A percentile compares a stretch with the other conserved stretches of the same genome.
Conservation (phyloP, 2,888 invertebrate genomes). For the Phaonia tiefii region DNA sequence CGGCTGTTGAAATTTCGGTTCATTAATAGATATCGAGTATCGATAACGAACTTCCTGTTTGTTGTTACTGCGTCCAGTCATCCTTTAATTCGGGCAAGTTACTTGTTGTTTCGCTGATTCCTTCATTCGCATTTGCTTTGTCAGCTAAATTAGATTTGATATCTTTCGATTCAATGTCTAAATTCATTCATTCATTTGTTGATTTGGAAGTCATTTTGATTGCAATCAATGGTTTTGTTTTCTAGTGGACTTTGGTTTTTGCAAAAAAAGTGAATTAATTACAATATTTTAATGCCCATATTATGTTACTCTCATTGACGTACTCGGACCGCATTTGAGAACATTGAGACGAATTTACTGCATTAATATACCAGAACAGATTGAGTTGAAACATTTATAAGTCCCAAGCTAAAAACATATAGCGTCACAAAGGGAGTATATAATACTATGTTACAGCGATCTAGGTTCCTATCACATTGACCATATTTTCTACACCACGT, state of each 20-base stretch:
- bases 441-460: no score
- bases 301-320: no score
- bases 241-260: neutral
- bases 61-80: neutral
- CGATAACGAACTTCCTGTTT: slow-evolving; percentile 70
- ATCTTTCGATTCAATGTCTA: slow-evolving; percentile 35
- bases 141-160: slow-evolving; percentile 66
- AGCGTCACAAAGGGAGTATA: no score
- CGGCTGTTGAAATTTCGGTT: slow-evolving; percentile 29
- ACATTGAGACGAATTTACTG: neutral
- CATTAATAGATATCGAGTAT: slow-evolving; percentile 52
- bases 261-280: no score
- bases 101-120: neutral
- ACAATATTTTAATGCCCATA: no score
- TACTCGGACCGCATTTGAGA: neutral
- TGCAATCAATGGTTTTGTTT: slow-evolving; percentile 63
- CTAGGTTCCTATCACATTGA: no score
- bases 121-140: slow-evolving; percentile 43
- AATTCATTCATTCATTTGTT: slow-evolving; percentile 3
- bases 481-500: no score
- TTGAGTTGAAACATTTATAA: no score
- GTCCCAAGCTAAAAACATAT: no score
- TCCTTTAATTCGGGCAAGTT: no score
- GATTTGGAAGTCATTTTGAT: slow-evolving; percentile 48
- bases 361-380: no score